A percentile compares a stretch with the other conserved stretches of the same genome.
Conservation (phyloP, 2,113 vertebrate species). For the Elaphurus davidianus region DNA sequence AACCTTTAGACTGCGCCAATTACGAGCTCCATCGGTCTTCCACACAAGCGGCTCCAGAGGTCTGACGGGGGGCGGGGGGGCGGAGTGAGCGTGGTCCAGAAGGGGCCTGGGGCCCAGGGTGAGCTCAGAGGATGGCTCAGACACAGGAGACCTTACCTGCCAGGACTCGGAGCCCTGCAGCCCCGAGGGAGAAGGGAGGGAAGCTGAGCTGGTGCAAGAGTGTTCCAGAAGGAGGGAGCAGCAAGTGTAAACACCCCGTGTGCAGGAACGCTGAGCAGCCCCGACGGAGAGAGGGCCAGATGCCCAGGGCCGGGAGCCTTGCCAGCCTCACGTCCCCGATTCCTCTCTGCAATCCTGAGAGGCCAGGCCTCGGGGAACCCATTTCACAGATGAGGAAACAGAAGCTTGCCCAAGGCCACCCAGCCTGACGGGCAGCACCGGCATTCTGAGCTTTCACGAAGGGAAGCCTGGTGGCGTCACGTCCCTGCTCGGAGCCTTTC, state of each 20-base stretch:
- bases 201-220: too few relatives aligned
- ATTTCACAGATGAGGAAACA: background rate
- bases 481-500: background rate
- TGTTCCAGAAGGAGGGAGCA: too few relatives aligned
- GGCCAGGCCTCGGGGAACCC: background rate
- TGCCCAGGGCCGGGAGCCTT: too few relatives aligned
- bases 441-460: background rate
- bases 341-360: background rate
- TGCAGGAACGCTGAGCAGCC: accelerated
- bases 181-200: too few relatives aligned
- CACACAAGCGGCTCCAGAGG: background rate
- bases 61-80: background rate
- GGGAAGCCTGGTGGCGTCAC: background rate
- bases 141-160: background rate
- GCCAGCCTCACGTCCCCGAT: accelerated
- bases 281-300: accelerated
- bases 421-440: background rate
- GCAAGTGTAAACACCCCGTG: too few relatives aligned
- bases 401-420: background rate
- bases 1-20: constrained; percentile 46
- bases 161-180: background rate
- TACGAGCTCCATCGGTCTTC: constrained; percentile 34
- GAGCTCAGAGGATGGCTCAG: too few relatives aligned
- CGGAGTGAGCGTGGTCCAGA: background rate
- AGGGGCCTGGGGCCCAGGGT: background rate